A percentile compares a stretch with the other conserved stretches of the same genome.
Evolutionary conservation across 1,140 invertebrate species (phyloP).

Genomic region (Helicoverpa armigera): DNA sequence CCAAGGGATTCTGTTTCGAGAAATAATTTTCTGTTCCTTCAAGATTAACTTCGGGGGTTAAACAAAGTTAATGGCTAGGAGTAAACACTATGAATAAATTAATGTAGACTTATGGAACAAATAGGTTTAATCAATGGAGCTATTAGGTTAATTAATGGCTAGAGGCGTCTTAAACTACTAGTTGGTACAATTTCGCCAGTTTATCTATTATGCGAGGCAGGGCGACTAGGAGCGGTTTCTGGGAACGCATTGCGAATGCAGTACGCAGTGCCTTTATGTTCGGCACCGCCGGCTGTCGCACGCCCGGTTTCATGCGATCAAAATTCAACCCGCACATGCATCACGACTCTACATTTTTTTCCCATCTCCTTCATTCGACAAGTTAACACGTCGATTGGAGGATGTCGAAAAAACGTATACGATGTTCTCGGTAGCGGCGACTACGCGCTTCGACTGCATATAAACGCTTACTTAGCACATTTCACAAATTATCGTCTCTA

Average conservation of each 20-base stretch:
- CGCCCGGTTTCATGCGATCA: slow-evolving; percentile 53
- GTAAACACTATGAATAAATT: slow-evolving; percentile 60
- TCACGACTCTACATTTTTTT: slow-evolving; percentile 58
- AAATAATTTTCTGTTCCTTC: slow-evolving; percentile 60
- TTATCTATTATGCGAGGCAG: slow-evolving; percentile 35
- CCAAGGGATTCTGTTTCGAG: slow-evolving; percentile 66
- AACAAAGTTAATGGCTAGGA: slow-evolving; percentile 58
- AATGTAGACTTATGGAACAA: slow-evolving; percentile 51
- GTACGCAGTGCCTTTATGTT: slow-evolving; percentile 41
- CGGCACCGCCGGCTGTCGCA: slow-evolving; percentile 33
- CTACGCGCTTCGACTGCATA: slow-evolving; percentile 52
- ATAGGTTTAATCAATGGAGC: slow-evolving; percentile 17
- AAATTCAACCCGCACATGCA: slow-evolving; percentile 61
- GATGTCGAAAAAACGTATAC: slow-evolving; percentile 62
- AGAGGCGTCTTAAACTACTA: not conserved
- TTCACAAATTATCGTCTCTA: slow-evolving; percentile 55
- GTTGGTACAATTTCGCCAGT: not conserved
- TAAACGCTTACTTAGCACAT: slow-evolving; percentile 54
- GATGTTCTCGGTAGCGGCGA: slow-evolving; percentile 54
- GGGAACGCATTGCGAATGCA: slow-evolving; percentile 52
- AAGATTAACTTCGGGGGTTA: slow-evolving; percentile 60
- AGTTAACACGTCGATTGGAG: slow-evolving; percentile 64
- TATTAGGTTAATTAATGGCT: slow-evolving; percentile 25
- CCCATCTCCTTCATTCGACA: slow-evolving; percentile 57
- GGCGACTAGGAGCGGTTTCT: slow-evolving; percentile 40